Evolutionary conservation across 1,140 invertebrate species (phyloP).

Genomic region (Alviniconcha marisindica): DNA sequence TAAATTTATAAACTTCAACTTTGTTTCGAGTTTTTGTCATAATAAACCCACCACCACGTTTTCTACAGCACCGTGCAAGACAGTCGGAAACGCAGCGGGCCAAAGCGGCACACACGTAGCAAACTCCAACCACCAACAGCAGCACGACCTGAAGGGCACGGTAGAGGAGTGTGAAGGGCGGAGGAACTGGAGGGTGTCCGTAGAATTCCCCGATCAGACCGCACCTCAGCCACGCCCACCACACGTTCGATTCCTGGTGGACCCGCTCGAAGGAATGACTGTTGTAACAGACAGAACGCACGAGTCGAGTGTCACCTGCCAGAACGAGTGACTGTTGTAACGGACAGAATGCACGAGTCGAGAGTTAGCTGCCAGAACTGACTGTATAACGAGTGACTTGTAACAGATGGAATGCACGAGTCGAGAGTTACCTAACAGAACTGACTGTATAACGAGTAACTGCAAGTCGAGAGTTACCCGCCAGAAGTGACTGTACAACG

Average conservation of each 20-base stretch:
- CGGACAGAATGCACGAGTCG: too few relatives aligned
- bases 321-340: too few relatives aligned
- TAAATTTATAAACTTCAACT: not conserved
- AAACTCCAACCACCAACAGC: not conserved
- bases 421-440: too few relatives aligned
- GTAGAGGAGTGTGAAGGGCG: constrained; percentile 69
- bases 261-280: constrained; percentile 69
- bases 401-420: too few relatives aligned
- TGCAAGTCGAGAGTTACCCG: too few relatives aligned
- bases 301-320: too few relatives aligned
- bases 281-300: constrained; percentile 37
- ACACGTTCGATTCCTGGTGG: constrained; percentile 59
- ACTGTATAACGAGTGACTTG: too few relatives aligned
- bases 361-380: too few relatives aligned
- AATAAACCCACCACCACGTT: not conserved
- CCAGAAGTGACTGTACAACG: too few relatives aligned
- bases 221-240: constrained; percentile 56
- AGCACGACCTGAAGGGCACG: not conserved
- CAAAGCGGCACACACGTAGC: not conserved
- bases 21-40: too few relatives aligned
- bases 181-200: constrained; percentile 65
- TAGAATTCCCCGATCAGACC: constrained; percentile 72
- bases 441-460: too few relatives aligned
- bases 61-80: not conserved
- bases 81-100: not conserved